These are phyloP conservation scores for Leptoteleia sp. DNA, from an alignment of 1,140 invertebrate genomes.

Conservation along the genomic window DNA sequence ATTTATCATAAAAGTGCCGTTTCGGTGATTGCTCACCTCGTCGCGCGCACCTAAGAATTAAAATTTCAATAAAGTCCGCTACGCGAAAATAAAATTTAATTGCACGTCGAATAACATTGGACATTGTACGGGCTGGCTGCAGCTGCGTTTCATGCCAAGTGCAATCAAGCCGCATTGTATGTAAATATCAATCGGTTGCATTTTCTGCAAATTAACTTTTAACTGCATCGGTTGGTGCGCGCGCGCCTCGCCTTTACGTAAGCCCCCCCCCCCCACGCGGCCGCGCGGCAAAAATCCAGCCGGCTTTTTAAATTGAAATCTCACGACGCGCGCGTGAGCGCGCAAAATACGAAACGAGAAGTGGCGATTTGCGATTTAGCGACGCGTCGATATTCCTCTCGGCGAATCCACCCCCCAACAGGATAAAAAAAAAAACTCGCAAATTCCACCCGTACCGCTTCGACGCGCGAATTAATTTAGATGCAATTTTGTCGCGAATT, in stretches of 20 bases:
- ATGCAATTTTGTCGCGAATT: conserved; percentile 28
- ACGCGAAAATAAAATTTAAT: conserved; percentile 49
- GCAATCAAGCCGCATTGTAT: conserved; percentile 55
- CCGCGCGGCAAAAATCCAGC: conserved; percentile 12
- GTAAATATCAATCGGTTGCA: conserved; percentile 56
- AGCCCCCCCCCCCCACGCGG: no score
- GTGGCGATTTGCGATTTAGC: conserved; percentile 7
- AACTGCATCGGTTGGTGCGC: conserved; percentile 47
- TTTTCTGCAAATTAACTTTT: conserved; percentile 55
- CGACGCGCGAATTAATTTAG: conserved; percentile 29
- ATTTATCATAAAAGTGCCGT: no score
- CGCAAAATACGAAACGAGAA: conserved; percentile 12
- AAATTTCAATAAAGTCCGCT: conserved; percentile 30
- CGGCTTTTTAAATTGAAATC: conserved; percentile 31
- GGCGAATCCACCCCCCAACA: no score
- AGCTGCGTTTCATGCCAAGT: conserved; percentile 35
- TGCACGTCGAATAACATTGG: conserved; percentile 30
- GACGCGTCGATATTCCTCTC: neutral
- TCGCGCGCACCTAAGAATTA: conserved; percentile 13
- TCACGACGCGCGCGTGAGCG: no score
- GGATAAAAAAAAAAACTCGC: conserved; percentile 2
- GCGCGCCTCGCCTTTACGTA: conserved; percentile 20
- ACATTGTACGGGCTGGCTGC: conserved; percentile 4
- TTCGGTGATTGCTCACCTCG: conserved; percentile 3
- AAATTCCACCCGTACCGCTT: neutral